Conservation (phyloP, 2,797 vertebrate species). For the Galago senegalensis region DNA sequence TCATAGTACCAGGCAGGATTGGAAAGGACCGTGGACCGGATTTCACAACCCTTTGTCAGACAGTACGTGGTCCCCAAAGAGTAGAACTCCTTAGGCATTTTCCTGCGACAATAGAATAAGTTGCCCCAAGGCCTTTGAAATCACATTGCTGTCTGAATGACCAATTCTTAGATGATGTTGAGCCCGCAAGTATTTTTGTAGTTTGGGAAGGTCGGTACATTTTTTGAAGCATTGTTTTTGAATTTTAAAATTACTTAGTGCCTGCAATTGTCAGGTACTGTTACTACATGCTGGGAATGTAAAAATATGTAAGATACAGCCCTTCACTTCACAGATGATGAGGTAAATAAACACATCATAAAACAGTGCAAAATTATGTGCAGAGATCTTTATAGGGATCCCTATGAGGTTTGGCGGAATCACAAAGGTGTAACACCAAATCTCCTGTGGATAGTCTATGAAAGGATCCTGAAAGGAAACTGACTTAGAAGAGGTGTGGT, state of each 20-base stretch:
- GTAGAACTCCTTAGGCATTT: background rate
- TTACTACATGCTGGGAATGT: background rate
- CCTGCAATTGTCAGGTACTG: background rate
- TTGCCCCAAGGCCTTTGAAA: background rate
- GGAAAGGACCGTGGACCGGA: background rate
- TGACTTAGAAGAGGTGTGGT: background rate
- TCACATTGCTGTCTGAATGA: background rate
- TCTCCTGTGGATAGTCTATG: background rate
- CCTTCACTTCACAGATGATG: background rate
- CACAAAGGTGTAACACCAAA: background rate
- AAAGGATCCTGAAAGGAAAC: background rate
- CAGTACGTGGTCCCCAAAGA: background rate
- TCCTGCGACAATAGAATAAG: background rate
- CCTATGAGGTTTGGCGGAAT: background rate
- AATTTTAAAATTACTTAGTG: background rate
- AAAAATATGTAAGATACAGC: background rate
- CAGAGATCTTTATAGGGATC: background rate
- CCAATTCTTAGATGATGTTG: background rate
- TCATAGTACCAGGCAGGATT: background rate
- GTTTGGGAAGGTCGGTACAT: background rate
- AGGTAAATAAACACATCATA: background rate
- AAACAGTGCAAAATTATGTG: background rate
- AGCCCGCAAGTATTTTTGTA: background rate
- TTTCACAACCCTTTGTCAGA: conserved; percentile 7
- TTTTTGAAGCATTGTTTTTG: background rate